Percentiles rank a stretch among this genome's conserved stretches.
Evolutionary conservation across 2,888 invertebrate genomes (phyloP).

Genomic region (Eurois occulta): DNA sequence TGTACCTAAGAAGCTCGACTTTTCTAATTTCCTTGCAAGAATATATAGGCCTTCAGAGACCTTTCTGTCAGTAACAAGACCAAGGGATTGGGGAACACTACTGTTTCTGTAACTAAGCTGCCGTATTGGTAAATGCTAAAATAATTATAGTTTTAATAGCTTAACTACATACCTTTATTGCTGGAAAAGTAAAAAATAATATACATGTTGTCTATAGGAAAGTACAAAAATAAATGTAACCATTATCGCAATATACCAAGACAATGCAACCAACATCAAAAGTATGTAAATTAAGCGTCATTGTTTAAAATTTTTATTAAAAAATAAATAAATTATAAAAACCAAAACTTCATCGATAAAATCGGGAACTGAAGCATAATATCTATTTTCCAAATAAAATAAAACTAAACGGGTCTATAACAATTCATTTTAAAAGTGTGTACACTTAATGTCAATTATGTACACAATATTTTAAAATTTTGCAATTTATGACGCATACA

Average conservation of each 20-base stretch:
- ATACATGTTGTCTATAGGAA: conserved; percentile 16
- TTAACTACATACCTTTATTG: conserved; percentile 85
- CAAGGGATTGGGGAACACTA: conserved; percentile 78
- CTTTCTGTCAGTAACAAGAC: conserved; percentile 67
- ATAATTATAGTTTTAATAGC: conserved; percentile 78
- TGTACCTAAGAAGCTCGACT: conserved; percentile 62
- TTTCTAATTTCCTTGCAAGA: conserved; percentile 63
- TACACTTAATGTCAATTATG: conserved; percentile 66
- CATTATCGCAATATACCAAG: conserved; percentile 15
- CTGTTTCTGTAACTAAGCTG: conserved; percentile 83
- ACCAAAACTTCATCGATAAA: conserved; percentile 67
- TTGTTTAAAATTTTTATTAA: conserved; percentile 72
- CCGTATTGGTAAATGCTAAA: conserved; percentile 90
- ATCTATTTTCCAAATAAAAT: conserved; percentile 57
- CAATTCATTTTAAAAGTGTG: conserved; percentile 63
- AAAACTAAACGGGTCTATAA: conserved; percentile 64
- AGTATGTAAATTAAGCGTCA: conserved; percentile 82
- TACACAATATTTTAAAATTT: conserved; percentile 63
- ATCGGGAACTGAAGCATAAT: conserved; percentile 65
- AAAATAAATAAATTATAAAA: conserved; percentile 66
- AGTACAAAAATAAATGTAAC: conserved; percentile 10
- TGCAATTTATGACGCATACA: conserved; percentile 59
- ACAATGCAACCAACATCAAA: conserved; percentile 78
- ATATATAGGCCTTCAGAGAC: conserved; percentile 45
- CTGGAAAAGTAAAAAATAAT: conserved; percentile 65